Conservation (phyloP, 2,797 vertebrate species). For the Gymnoscopelus braueri region DNA sequence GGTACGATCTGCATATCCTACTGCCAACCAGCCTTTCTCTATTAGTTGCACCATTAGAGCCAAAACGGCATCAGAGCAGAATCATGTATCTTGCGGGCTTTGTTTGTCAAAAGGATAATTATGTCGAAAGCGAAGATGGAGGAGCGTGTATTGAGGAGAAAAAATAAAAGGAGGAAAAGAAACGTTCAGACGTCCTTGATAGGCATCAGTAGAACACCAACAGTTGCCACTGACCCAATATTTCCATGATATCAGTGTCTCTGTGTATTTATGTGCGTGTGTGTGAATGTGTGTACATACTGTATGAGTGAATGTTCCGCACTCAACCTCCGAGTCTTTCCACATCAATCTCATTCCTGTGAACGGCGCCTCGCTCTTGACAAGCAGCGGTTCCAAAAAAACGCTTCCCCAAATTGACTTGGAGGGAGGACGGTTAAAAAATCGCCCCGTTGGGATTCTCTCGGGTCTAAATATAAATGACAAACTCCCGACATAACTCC, state of each 20-base stretch:
- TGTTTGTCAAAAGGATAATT: conserved; percentile 72
- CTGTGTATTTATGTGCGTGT: conserved; percentile 7
- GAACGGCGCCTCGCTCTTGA: no score
- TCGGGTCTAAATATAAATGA: no score
- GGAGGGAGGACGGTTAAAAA: no score
- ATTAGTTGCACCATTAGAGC: conserved; percentile 66
- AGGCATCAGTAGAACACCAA: conserved; percentile 55
- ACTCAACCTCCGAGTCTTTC: neutral
- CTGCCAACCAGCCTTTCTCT: conserved; percentile 71
- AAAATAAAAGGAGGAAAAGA: conserved; percentile 29
- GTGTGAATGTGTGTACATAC: conserved; percentile 61
- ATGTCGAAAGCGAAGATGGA: conserved; percentile 62
- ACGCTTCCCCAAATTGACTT: no score
- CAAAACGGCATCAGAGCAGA: conserved; percentile 72
- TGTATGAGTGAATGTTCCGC: conserved; percentile 11
- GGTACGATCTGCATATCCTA: conserved; percentile 41
- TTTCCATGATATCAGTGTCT: conserved; percentile 75
- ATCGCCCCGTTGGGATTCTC: no score
- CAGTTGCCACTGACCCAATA: conserved; percentile 58
- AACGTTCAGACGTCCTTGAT: conserved; percentile 61
- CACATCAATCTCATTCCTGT: neutral
- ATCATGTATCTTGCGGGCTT: conserved; percentile 59
- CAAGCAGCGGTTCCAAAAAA: no score
- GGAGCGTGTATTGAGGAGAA: neutral
- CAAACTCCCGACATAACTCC: conserved; percentile 47